phyloP scores from a whole-genome alignment of 1,140 invertebrate species.

The Planococcus citri region DNA sequence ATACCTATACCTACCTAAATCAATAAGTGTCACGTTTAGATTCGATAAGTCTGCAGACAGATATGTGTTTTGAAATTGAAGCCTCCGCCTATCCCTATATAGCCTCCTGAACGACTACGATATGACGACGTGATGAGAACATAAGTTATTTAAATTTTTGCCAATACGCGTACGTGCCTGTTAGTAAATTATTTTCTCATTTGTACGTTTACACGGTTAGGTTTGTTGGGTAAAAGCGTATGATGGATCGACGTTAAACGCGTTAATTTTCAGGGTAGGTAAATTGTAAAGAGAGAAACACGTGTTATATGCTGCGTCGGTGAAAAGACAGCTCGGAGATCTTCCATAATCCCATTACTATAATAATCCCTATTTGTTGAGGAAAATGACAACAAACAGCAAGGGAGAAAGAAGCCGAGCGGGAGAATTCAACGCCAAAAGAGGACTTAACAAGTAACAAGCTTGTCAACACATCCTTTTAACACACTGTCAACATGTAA shows the following conservation, averaged over 20 bases:
- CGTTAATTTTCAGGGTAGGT: slow-evolving; percentile 12
- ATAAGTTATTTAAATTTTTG: too few relatives aligned
- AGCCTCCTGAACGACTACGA: too few relatives aligned
- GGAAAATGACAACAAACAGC: slow-evolving; percentile 1
- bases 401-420: slow-evolving; percentile 9
- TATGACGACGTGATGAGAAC: too few relatives aligned
- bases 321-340: slow-evolving; percentile 16
- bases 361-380: slow-evolving; percentile 16
- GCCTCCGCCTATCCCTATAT: too few relatives aligned
- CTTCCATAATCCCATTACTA: slow-evolving; percentile 14
- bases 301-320: neutral
- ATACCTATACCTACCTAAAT: too few relatives aligned
- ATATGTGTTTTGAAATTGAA: too few relatives aligned
- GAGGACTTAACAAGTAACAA: slow-evolving; percentile 20
- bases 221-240: neutral
- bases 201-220: neutral
- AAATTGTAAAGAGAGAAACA: neutral
- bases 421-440: slow-evolving; percentile 10
- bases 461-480: slow-evolving; percentile 19
- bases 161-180: neutral
- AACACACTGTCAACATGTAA: slow-evolving; percentile 19
- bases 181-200: slow-evolving; percentile 1
- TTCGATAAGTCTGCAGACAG: too few relatives aligned
- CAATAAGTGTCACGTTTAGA: too few relatives aligned
- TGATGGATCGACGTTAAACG: slow-evolving; percentile 9